Evolutionary conservation across 2,888 invertebrate species (phyloP), one percentile per base, ranked within the genome.

Genomic region (Anthophora plumipes): DNA sequence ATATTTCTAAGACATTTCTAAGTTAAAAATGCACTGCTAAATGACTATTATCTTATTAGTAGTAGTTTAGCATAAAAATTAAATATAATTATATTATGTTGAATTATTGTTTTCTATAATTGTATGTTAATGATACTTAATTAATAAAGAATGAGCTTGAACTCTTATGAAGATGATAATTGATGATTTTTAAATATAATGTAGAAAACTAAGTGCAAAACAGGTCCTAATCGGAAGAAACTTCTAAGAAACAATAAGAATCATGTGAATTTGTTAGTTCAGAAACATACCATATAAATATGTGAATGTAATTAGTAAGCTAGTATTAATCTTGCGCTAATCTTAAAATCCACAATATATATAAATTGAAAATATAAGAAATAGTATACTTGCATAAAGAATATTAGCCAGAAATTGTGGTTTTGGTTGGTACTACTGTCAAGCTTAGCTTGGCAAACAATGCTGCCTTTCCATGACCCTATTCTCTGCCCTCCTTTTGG

Each of bases 381-480:
- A 73, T 46, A n/a, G 63, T 63, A 76, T 75, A 83, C 63, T 76
- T 84, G 78, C 72, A 55, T 81, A 79, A 79, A 63, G 64, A 73
- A 70, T 60, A 79, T 46, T 63, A 72, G 68, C n/a, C 43, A 68
- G 31, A 81, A 74, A 81, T 39, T 57, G 41, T 55, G 50, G 11
- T 31, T 77, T 74, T 76, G 66, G 83, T 87, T 88, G 87, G 83
- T 79, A 86, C 69, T 82, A 85, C 81, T 88, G 85, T 84, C 83
- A 88, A 88, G 81, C 71, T 79, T 64, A 54, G 72, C 76, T 78
- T 59, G 69, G 71, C 75, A 83, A 85, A 84, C 80, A 88, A 85
- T 82, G 77, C 78, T 69, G 75, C 72, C 63, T 73, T 75, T 80
- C 70, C 74, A 61, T 84, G 87, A 87, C 87, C 87, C 80, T 84